Conservation (phyloP, 2,113 vertebrate genomes). For the Psittacula cyanocephala region DNA sequence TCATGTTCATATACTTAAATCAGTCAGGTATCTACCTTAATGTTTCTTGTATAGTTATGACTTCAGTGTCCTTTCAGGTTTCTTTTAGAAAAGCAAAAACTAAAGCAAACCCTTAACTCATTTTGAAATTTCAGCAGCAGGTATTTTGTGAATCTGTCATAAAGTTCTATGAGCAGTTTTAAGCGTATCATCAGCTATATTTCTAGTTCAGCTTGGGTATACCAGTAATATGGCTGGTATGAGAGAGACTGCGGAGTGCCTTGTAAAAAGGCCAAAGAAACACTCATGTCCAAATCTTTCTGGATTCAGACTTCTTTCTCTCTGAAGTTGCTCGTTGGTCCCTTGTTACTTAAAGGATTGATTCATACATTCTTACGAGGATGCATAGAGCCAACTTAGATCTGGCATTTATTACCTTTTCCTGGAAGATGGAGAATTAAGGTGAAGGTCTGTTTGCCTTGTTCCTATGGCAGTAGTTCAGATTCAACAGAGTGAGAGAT, state of each 20-base stretch:
- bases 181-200: neutral
- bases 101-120: neutral
- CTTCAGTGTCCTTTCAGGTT: neutral
- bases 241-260: neutral
- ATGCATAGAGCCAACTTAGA: neutral
- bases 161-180: neutral
- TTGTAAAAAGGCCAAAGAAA: neutral
- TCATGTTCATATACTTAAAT: neutral
- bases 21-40: fast-evolving
- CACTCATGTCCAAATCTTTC: neutral
- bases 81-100: neutral
- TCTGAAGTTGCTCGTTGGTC: neutral
- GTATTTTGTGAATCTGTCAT: neutral
- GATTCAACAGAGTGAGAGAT: neutral
- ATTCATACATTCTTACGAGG: neutral
- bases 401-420: neutral
- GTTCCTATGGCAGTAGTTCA: neutral
- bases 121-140: neutral
- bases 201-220: neutral
- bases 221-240: neutral
- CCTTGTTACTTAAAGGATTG: neutral
- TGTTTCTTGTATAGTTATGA: neutral
- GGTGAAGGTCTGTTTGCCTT: neutral
- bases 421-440: neutral
- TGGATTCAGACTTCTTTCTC: neutral